Base-by-base conservation (phyloP, 2,113 vertebrate genomes). In the Vulpes vulpes region DNA sequence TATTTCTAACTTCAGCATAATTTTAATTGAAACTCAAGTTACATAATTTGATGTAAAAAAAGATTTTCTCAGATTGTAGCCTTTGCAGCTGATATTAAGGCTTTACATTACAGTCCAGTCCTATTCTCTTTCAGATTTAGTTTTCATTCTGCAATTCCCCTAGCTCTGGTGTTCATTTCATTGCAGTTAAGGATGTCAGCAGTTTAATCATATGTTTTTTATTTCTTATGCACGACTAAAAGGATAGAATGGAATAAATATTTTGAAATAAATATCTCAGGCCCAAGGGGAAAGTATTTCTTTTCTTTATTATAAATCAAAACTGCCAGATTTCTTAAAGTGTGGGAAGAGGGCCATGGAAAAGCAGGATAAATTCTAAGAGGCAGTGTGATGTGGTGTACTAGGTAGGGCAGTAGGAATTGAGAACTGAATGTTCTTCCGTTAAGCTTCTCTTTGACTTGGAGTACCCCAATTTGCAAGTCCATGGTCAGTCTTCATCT, bases 211-310 rank as follows among this genome's bases (percentile, higher is more conserved):
- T 35, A 11, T 32, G 10, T 30, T 35, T 76, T 92, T 59, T 55
- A 57, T 78, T 87, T 87, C 11, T 80, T 78, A 11, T 17, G 10
- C 1, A 51, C 79, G 30, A 94, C 15, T 60, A 62, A 76, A 35
- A 35, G 2, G 3, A 27, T 49, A 92, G 30, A 69, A 20, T 20
- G 49, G 51, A 51, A 17, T 78, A 78, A 19, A 1, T 19, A n/a
- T 82, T 49, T 78, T 78, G 9, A 95, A 78, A 94, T 78, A 93
- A 92, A n/a, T 60, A 73, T 49, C 86, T 85, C n/a, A 74, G 22
- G 17, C 12, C 53, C 65, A 78, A 57, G 30, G 23, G n/a, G 89
- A 71, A 74, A 53, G 3, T 49, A 49, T 43, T 32, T 59, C 1
- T 20, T 74, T 67, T 38, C 23, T 55, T 62, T 57, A 25, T 20